Evolutionary conservation across 2,113 vertebrate genomes (phyloP).

Genomic region (Clarias batrachus): DNA sequence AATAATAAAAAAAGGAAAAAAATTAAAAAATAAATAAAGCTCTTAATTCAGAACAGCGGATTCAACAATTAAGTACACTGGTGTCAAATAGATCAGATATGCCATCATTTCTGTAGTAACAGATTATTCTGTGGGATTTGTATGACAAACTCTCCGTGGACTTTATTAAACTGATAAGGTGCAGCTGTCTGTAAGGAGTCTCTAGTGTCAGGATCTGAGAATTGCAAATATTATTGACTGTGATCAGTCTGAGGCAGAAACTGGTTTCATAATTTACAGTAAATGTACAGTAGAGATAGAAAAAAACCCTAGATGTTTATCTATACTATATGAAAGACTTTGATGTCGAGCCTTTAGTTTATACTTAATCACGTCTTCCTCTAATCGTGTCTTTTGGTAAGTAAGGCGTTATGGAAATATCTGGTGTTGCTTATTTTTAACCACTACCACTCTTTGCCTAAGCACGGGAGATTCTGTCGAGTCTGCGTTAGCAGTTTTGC

Average conservation of each 20-base stretch:
- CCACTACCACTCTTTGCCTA: background rate
- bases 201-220: background rate
- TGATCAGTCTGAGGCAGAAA: background rate
- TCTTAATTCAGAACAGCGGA: background rate
- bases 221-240: background rate
- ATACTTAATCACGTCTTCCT: background rate
- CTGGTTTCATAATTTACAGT: background rate
- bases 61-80: background rate
- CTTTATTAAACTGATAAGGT: background rate
- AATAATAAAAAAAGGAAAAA: too few species aligned
- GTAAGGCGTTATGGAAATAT: background rate
- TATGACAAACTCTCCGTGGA: background rate
- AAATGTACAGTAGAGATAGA: background rate
- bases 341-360: background rate
- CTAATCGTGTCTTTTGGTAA: background rate
- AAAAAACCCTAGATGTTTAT: background rate
- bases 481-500: background rate
- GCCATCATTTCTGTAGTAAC: background rate
- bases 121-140: background rate
- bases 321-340: background rate
- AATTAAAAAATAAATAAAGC: background rate
- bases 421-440: background rate
- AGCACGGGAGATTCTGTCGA: background rate
- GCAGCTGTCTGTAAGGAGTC: background rate
- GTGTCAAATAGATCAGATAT: background rate